Conservation (phyloP, 2,113 vertebrate species). For the Machaerirhynchus nigripectus region DNA sequence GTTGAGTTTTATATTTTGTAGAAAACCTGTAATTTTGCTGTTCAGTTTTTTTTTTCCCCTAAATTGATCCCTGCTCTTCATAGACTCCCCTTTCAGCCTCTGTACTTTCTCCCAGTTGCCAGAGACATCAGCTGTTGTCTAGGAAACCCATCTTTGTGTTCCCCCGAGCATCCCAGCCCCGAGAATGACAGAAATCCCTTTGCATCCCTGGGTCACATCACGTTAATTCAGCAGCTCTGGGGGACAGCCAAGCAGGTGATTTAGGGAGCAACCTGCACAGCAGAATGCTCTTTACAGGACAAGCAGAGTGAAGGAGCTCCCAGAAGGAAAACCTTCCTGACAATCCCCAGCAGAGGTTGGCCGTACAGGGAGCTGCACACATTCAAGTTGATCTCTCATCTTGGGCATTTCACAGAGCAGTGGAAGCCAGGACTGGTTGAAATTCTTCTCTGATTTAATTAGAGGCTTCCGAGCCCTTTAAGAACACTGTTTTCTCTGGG, state of each 20-base stretch:
- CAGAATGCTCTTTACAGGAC: not conserved
- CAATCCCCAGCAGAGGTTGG: not conserved
- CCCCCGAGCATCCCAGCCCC: not conserved
- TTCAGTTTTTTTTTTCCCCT: not conserved
- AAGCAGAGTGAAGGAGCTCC: not conserved
- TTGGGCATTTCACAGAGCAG: not conserved
- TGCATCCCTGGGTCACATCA: conserved; percentile 37
- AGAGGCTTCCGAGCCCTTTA: not conserved
- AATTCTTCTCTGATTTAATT: not conserved
- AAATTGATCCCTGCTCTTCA: not conserved
- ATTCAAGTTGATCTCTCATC: not conserved
- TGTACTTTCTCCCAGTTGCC: not conserved
- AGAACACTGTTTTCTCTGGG: not conserved
- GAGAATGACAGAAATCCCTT: conserved; percentile 45
- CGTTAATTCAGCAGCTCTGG: not conserved
- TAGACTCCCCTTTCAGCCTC: not conserved
- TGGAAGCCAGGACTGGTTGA: not conserved
- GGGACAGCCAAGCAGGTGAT: not conserved
- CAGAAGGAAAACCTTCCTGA: not conserved
- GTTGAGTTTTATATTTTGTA: not conserved
- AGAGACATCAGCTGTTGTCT: conserved; percentile 22
- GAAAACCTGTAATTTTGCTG: not conserved
- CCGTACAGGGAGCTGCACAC: not conserved
- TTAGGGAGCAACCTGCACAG: not conserved
- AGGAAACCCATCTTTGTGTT: conserved; percentile 26